These are phyloP conservation scores for Lepidostoma basale DNA, from an alignment of 1,140 invertebrate genomes.

Conservation along the genomic window DNA sequence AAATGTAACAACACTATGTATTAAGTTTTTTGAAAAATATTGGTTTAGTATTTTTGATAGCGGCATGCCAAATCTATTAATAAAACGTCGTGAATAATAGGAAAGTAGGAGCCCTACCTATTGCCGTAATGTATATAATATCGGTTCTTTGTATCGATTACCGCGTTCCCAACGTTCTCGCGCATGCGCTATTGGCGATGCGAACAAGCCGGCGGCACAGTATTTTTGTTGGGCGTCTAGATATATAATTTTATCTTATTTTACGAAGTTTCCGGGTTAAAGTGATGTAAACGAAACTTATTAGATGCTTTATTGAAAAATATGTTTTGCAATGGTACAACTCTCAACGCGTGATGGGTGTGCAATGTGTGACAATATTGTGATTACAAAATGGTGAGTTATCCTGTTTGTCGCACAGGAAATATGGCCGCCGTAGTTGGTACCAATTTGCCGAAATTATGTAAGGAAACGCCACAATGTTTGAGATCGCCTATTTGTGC, in stretches of 20 bases:
- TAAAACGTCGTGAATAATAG: too few species aligned
- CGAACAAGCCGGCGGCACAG: slow-evolving; percentile 5
- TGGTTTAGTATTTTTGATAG: too few species aligned
- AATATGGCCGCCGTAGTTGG: slow-evolving; percentile 36
- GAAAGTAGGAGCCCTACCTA: too few species aligned
- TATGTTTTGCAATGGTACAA: slow-evolving; percentile 34
- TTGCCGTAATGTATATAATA: too few species aligned
- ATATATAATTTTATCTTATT: slow-evolving; percentile 21
- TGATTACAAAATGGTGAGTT: slow-evolving; percentile 42
- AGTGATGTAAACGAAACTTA: slow-evolving; percentile 31
- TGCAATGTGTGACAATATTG: slow-evolving; percentile 38
- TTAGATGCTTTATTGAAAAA: slow-evolving; percentile 23
- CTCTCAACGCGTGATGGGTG: slow-evolving; percentile 36
- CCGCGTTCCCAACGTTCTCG: not conserved
- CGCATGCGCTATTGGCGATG: slow-evolving; percentile 23
- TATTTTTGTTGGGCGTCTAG: slow-evolving; percentile 25
- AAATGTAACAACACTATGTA: too few species aligned
- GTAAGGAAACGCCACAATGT: slow-evolving; percentile 25
- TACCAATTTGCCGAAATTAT: slow-evolving; percentile 33
- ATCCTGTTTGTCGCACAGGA: slow-evolving; percentile 30
- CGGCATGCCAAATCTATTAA: too few species aligned
- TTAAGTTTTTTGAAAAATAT: too few species aligned
- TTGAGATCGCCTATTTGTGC: not conserved
- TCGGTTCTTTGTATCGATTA: not conserved
- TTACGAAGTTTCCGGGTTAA: slow-evolving; percentile 19